Base-by-base conservation (phyloP, 2,888 invertebrate genomes). In the Ormyrus labotus region DNA sequence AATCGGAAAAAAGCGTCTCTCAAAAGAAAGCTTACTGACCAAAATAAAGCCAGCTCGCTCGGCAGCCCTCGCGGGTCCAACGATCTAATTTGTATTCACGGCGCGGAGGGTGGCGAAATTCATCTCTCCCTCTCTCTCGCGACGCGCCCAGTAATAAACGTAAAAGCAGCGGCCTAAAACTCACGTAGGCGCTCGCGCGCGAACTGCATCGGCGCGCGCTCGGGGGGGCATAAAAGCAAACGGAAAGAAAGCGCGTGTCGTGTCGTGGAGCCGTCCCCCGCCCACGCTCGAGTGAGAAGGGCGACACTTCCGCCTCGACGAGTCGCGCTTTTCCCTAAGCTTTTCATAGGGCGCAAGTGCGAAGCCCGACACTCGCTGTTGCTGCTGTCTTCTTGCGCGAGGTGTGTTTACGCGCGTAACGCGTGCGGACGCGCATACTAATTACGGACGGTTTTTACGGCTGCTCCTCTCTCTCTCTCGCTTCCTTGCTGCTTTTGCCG, bases 371-470 rank as follows among this genome's bases (percentile, higher is more conserved):
- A 86, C 85, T 85, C 83, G 82, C 55, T 19, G 19, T 1, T 19
- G 19, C 55, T 55, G 34, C 9, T 65, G 53, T 68, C 48, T 69
- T 48, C 13, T 58, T 3, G 19, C 19, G 48, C 51, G 9, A 65
- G 81, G 79, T 82, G 45, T 85, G 87, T 87, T 88, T 64, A 86
- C 87, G 87, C 86, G 86, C 85, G 86, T 87, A 87, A 87, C 88
- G 34, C 34, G 87, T 87, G 84, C 87, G 88, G 88, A 89, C 88
- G 89, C 88, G 89, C 89, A 88, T 89, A 90, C 89, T 90, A 90
- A 90, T 90, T 90, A 90, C 88, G 85, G 82, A 85, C 85, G 86
- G 86, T 87, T 88, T 34, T 78, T 68, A 48, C 9, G 65, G 3
- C 5, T 47, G 34, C 50, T 50, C 13, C 63, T 71, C 48, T 64